phyloP scores from a whole-genome alignment of 2,113 vertebrate species.

The Ptyas mucosa region DNA sequence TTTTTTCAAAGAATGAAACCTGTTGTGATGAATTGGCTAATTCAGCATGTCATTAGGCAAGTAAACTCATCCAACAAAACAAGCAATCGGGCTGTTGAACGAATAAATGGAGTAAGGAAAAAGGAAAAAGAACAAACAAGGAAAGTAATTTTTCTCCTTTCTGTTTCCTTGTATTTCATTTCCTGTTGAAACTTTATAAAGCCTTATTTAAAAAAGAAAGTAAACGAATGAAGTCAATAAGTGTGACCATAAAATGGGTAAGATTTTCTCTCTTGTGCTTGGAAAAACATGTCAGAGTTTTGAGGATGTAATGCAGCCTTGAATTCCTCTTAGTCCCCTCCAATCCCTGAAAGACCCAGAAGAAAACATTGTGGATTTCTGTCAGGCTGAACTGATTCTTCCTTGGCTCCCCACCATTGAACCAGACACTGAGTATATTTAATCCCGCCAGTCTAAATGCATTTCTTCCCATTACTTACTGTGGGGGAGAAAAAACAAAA shows the following conservation, averaged over 20 bases:
- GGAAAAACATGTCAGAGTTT: not conserved
- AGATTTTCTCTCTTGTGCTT: not conserved
- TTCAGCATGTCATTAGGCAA: not conserved
- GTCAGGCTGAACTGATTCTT: not conserved
- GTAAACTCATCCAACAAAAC: not conserved
- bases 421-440: not conserved
- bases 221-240: not conserved
- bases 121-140: not conserved
- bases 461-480: not conserved
- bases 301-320: not conserved
- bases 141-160: not conserved
- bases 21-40: not conserved
- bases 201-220: not conserved
- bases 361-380: not conserved
- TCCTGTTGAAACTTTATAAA: not conserved
- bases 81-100: not conserved
- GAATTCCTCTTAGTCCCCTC: not conserved
- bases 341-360: not conserved
- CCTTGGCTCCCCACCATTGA: not conserved
- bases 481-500: not conserved
- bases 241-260: not conserved
- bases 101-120: not conserved
- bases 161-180: not conserved
- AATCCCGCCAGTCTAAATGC: not conserved
- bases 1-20: not conserved